Percentiles rank a stretch among this genome's conserved stretches.
Evolutionary conservation across 1,140 invertebrate genomes (phyloP).

Genomic region (Cephus cinctus): DNA sequence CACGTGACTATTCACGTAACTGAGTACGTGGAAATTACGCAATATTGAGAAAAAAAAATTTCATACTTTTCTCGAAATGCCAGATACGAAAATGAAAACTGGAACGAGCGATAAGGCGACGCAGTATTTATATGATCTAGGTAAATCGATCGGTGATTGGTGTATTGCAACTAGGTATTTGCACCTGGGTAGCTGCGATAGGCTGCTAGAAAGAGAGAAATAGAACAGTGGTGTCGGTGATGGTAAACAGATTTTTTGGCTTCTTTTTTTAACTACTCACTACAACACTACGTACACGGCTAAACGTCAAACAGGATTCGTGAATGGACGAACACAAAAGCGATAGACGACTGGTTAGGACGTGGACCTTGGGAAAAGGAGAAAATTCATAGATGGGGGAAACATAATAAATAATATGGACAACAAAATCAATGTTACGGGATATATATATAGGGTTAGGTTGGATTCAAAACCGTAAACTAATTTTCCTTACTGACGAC

Average conservation of each 20-base stretch:
- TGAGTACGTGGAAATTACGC: too few species aligned
- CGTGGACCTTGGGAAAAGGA: constrained; percentile 14
- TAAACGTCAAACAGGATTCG: constrained; percentile 50
- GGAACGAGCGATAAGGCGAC: too few species aligned
- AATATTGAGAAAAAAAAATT: too few species aligned
- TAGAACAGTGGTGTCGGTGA: constrained; percentile 57
- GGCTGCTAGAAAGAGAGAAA: constrained; percentile 58
- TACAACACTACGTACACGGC: constrained; percentile 51
- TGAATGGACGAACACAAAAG: constrained; percentile 53
- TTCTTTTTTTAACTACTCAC: constrained; percentile 48
- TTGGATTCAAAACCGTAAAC: too few species aligned
- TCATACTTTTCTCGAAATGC: too few species aligned
- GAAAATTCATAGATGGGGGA: constrained; percentile 18
- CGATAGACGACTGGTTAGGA: constrained; percentile 49
- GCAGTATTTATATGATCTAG: constrained; percentile 39
- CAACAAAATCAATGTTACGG: constrained; percentile 21
- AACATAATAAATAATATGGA: constrained; percentile 13
- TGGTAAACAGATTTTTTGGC: constrained; percentile 52
- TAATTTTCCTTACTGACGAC: too few species aligned
- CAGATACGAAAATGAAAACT: too few species aligned
- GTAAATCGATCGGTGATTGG: constrained; percentile 50
- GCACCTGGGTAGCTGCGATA: constrained; percentile 58
- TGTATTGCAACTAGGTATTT: constrained; percentile 56
- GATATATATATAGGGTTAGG: too few species aligned
- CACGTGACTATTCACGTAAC: too few species aligned